These are phyloP conservation scores for Empidonax traillii DNA, from an alignment of 2,113 vertebrate species.

Conservation along the genomic window DNA sequence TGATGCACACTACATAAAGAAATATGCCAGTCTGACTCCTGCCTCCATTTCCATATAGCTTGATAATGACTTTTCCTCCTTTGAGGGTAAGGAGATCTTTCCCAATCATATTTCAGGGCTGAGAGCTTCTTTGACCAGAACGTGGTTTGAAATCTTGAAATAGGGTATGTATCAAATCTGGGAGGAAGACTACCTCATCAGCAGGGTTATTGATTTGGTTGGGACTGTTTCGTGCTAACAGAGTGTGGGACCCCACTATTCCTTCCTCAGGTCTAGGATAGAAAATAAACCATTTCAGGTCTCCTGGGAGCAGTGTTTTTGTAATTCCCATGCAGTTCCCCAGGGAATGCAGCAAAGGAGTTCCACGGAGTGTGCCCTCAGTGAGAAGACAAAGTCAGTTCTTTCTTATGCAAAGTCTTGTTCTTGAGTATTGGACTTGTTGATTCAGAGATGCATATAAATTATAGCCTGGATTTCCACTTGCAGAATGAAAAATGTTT, in stretches of 20 bases:
- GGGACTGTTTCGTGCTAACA: not conserved
- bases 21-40: not conserved
- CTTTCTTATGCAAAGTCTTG: not conserved
- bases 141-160: conserved; percentile 28
- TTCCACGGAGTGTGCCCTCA: not conserved
- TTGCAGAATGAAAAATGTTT: not conserved
- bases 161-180: not conserved
- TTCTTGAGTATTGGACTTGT: not conserved
- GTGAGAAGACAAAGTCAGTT: conserved; percentile 6
- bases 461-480: not conserved
- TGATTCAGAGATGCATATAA: not conserved
- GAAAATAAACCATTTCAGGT: not conserved
- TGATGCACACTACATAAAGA: not conserved
- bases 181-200: not conserved
- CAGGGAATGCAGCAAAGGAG: not conserved
- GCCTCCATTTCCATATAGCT: not conserved
- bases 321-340: not conserved
- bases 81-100: conserved; percentile 29
- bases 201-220: not conserved
- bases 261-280: not conserved
- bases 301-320: not conserved
- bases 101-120: conserved; percentile 8
- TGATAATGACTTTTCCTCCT: conserved; percentile 9
- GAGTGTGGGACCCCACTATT: not conserved
- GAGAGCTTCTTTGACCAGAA: not conserved